phyloP scores from a whole-genome alignment of 2,797 vertebrate genomes.

The Xenopus petersii region DNA sequence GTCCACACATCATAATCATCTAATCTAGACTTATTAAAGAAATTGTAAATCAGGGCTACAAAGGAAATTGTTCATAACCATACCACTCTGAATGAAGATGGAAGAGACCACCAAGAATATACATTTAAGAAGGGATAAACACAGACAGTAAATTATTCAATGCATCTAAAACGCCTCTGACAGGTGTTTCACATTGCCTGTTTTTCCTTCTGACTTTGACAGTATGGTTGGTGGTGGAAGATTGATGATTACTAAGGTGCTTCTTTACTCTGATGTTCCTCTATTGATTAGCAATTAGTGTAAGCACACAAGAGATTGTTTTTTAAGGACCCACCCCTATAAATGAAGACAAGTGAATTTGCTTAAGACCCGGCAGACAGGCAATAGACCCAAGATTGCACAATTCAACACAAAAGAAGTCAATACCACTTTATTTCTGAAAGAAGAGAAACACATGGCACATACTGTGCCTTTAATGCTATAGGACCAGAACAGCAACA shows the following conservation, averaged over 20 bases:
- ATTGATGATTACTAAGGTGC: slow-evolving; percentile 56
- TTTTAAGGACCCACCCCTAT: slow-evolving; percentile 9
- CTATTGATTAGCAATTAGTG: slow-evolving; percentile 53
- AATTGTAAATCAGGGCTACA: too few species aligned
- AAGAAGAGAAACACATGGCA: not conserved
- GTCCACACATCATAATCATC: too few species aligned
- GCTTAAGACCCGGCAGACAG: not conserved
- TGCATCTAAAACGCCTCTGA: slow-evolving; percentile 65
- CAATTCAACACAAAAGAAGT: not conserved
- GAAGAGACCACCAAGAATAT: slow-evolving; percentile 68
- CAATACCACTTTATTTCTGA: not conserved
- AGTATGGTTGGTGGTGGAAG: slow-evolving; percentile 56
- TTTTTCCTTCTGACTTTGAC: slow-evolving; percentile 60
- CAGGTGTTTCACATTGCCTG: slow-evolving; percentile 63
- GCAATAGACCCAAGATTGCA: not conserved
- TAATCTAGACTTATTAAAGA: too few species aligned
- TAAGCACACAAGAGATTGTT: not conserved
- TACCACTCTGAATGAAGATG: slow-evolving; percentile 64
- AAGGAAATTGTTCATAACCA: too few species aligned
- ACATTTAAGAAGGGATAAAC: slow-evolving; percentile 72
- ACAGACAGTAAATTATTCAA: slow-evolving; percentile 71
- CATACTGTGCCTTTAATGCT: not conserved
- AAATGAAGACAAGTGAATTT: not conserved
- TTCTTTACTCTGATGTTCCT: slow-evolving; percentile 51
- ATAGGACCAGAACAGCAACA: too few species aligned